Conservation (phyloP, 2,797 vertebrate genomes). For the Urocyon cinereoargenteus region DNA sequence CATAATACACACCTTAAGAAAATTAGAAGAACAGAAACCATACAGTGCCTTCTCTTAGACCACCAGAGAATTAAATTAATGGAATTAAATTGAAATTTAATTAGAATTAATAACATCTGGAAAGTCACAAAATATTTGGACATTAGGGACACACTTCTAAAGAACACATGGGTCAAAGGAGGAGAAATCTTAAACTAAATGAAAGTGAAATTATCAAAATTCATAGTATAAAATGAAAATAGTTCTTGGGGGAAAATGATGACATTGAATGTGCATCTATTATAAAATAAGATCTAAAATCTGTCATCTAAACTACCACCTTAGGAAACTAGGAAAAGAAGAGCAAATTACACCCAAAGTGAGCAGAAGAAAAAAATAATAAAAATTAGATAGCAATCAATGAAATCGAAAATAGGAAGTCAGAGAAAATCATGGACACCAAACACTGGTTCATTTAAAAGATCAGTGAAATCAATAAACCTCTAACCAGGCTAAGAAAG, state of each 20-base stretch:
- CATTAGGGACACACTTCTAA: background rate
- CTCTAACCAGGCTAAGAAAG: background rate
- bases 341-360: background rate
- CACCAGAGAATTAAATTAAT: background rate
- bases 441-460: background rate
- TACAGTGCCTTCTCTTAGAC: background rate
- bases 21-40: background rate
- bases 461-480: background rate
- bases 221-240: background rate
- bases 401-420: background rate
- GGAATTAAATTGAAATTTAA: background rate
- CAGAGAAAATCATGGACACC: background rate
- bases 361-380: background rate
- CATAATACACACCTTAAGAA: background rate
- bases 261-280: background rate
- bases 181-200: background rate
- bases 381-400: background rate
- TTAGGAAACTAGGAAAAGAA: background rate
- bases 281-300: background rate
- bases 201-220: background rate
- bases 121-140: background rate
- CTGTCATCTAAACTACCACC: background rate
- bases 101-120: background rate
- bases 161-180: background rate
- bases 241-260: background rate